A percentile compares a stretch with the other conserved stretches of the same genome.
Conservation (phyloP, 2,888 invertebrate species). For the Atethmia centrago region DNA sequence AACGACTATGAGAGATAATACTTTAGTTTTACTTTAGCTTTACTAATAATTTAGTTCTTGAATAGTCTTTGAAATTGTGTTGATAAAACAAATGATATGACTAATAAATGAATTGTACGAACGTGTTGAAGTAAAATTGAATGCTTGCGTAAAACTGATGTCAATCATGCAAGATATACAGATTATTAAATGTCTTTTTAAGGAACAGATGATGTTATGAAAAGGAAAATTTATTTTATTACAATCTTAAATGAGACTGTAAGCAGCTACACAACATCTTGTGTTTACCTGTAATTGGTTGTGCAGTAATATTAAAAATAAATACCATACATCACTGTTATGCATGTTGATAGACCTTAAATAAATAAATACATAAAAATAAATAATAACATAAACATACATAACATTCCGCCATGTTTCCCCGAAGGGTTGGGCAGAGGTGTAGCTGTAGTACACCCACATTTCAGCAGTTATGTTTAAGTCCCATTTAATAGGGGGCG, state of each 20-base stretch:
- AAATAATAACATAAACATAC: neutral
- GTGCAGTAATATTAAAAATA: conserved; percentile 24
- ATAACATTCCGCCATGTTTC: too few species aligned
- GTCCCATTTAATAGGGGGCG: too few species aligned
- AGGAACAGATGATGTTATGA: neutral
- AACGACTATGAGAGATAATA: too few species aligned
- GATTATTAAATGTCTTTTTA: neutral
- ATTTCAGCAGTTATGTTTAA: too few species aligned
- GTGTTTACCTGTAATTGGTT: conserved; percentile 32
- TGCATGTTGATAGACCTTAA: conserved; percentile 26
- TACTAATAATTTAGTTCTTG: too few species aligned
- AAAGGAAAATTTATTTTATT: neutral
- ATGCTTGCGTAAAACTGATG: neutral
- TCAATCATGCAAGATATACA: neutral
- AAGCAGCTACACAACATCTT: neutral
- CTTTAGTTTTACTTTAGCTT: too few species aligned
- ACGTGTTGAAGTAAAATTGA: neutral
- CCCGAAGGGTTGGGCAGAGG: too few species aligned
- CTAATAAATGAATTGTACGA: neutral
- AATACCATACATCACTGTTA: conserved; percentile 22
- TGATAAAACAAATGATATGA: conserved; percentile 5
- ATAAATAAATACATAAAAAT: conserved; percentile 28
- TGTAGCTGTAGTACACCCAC: too few species aligned
- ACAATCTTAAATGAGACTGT: neutral
- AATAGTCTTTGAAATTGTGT: neutral